Evolutionary conservation across 2,113 vertebrate species (phyloP).

Genomic region (Murina feae): DNA sequence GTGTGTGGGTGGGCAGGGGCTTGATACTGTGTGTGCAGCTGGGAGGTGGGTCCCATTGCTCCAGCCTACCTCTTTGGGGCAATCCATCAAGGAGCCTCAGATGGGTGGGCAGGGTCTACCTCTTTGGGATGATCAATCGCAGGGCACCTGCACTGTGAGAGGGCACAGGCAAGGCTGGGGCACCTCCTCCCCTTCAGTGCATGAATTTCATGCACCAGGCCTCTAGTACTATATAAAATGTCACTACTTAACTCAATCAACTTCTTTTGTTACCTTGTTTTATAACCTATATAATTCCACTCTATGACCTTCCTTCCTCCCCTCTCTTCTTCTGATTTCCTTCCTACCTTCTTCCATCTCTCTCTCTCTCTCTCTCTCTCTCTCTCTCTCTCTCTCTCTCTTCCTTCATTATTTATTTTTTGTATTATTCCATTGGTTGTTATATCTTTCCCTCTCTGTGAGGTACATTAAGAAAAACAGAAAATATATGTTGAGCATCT

Average conservation of each 20-base stretch:
- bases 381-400: neutral
- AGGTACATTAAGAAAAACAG: neutral
- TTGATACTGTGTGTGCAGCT: fast-evolving
- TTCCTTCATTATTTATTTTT: neutral
- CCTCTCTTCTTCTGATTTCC: neutral
- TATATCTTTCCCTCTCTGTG: neutral
- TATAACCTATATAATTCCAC: neutral
- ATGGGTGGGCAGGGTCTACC: no score
- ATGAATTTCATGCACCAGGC: no score
- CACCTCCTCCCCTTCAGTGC: no score
- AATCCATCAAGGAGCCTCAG: no score
- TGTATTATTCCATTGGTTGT: neutral
- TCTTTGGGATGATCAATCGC: no score
- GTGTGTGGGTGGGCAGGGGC: no score
- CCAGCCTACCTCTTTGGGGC: no score
- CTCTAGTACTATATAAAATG: neutral
- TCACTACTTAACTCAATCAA: neutral
- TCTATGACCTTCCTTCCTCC: neutral
- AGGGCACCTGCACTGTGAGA: no score
- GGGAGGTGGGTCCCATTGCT: no score
- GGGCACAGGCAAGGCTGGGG: no score
- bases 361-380: neutral
- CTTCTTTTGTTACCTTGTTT: neutral
- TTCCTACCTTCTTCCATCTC: neutral
- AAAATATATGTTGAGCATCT: neutral